Base-by-base conservation (phyloP, 2,113 vertebrate genomes). In the Edolisoma coerulescens region DNA sequence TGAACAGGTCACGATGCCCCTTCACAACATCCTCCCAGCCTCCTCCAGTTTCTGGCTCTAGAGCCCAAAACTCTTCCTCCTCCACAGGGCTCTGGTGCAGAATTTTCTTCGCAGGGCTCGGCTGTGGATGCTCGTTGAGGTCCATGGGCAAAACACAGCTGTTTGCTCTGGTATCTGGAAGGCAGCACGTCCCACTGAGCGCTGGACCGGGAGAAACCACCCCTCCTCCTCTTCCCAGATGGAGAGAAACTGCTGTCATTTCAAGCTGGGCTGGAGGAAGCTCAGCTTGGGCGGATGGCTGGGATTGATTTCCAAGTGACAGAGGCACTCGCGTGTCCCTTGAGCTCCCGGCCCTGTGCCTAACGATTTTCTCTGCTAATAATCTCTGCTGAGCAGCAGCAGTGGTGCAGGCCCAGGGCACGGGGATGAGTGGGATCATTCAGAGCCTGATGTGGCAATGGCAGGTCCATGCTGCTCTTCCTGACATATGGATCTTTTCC, bases 281-380 rank as follows among this genome's bases (percentile, higher is more conserved):
- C 67, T 80, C 3, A 0, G 27, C 89, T 68, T 64, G 70, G 49
- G 63, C 0, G 16, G 77, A 39, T 4, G 45, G 53, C 69, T 32
- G 74, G 78, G 65, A 76, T 87, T 84, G 94, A 97, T 93, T 95
- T 89, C 92, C 78, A 82, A 93, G 90, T 50, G 76, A 90, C 83
- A 88, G 67, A 59, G 57, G 78, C 7, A 3, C 30, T 91, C 9
- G 9, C 0, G 2, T 67, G 74, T 90, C 81, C 61, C 74, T 49
- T 32, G 74, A 82, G 92, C 70, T 91, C 65, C 77, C 10, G 0
- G 61, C 69, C 81, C 84, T 64, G 74, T 82, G 78, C 60, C 33
- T 84, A 95, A 97, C 0, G 74, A 91, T 93, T 93, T 94, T 89
- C 70, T 77, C 53, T 79, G 84, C 54, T 94, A 95, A 95, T 82